Percentiles rank a stretch among this genome's conserved stretches.
Conservation (phyloP, 2,113 vertebrate genomes). For the Lophura nycthemera region DNA sequence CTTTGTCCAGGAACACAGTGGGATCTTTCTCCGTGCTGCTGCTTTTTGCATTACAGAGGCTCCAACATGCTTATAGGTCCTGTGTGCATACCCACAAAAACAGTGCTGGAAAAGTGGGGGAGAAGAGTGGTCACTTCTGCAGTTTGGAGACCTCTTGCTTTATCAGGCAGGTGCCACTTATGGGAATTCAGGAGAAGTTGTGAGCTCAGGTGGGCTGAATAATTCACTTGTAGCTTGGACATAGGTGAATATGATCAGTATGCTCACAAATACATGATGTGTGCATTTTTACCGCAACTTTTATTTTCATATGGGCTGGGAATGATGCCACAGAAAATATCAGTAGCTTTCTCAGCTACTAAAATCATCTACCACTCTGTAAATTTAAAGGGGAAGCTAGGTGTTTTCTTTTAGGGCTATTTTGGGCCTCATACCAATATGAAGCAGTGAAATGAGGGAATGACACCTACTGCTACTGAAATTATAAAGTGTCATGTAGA, state of each 20-base stretch:
- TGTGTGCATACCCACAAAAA: neutral
- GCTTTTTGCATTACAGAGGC: neutral
- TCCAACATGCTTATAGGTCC: neutral
- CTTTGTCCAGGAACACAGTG: neutral
- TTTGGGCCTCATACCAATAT: neutral
- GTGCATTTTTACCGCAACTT: neutral
- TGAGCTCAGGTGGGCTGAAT: neutral
- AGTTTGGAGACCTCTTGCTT: neutral
- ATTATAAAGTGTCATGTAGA: neutral
- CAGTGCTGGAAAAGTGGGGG: neutral
- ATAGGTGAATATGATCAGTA: neutral
- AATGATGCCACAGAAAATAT: conserved; percentile 44
- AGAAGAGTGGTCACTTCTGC: neutral
- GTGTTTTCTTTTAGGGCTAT: conserved; percentile 32
- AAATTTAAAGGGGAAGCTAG: neutral
- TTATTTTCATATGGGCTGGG: conserved; percentile 43
- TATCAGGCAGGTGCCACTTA: neutral
- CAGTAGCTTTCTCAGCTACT: conserved; percentile 56
- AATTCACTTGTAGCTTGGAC: neutral
- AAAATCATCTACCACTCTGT: conserved; percentile 47
- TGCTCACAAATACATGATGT: neutral
- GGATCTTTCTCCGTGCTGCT: neutral
- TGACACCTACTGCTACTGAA: neutral
- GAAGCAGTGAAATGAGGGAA: neutral
- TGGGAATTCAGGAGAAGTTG: neutral